Conservation (phyloP, 2,113 vertebrate genomes). For the Martes martes region DNA sequence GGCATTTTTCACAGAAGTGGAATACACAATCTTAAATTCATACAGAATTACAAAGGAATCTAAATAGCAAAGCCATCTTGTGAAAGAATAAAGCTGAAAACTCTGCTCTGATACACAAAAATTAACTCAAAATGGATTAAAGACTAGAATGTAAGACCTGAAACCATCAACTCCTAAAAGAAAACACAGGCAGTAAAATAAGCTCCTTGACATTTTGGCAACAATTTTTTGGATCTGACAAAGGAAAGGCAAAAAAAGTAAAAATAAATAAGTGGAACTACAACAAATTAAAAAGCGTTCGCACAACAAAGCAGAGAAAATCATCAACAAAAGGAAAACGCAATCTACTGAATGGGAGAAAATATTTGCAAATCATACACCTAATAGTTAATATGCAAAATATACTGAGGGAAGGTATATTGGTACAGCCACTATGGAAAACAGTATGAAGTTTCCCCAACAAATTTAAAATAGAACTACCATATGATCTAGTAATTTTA, state of each 20-base stretch:
- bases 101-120: neutral
- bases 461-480: neutral
- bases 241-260: neutral
- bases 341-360: neutral
- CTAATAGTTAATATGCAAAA: neutral
- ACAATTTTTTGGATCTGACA: neutral
- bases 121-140: neutral
- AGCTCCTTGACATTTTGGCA: neutral
- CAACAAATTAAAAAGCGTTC: neutral
- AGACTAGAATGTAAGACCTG: neutral
- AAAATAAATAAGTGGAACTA: neutral
- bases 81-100: neutral
- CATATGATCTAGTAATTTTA: neutral
- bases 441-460: neutral
- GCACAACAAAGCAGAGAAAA: neutral
- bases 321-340: neutral
- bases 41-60: neutral
- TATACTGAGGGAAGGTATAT: neutral
- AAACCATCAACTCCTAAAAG: neutral
- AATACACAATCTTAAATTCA: neutral
- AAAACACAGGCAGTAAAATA: neutral
- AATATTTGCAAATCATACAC: neutral
- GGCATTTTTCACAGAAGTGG: neutral
- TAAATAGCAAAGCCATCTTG: neutral
- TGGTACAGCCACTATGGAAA: neutral